A percentile compares a stretch with the other conserved stretches of the same genome.
Conservation (phyloP, 2,113 vertebrate species). For the Cryptomyrus ogoouensis region DNA sequence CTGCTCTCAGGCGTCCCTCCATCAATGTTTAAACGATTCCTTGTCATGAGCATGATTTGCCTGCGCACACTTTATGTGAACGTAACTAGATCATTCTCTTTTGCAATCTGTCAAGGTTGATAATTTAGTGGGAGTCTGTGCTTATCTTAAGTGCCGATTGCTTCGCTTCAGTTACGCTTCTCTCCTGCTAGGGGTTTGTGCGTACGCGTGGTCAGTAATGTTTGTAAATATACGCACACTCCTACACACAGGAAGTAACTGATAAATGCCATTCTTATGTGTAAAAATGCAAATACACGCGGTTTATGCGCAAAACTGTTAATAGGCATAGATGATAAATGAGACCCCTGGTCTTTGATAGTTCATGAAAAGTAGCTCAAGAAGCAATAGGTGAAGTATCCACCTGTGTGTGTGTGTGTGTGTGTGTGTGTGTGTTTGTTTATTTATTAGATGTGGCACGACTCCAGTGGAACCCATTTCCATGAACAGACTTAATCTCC, state of each 20-base stretch:
- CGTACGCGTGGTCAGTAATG: not conserved
- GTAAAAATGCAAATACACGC: not conserved
- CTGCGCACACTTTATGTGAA: not conserved
- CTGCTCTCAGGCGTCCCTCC: no score
- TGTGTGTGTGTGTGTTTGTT: not conserved
- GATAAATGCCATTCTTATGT: not conserved
- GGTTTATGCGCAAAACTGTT: not conserved
- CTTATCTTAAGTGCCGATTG: not conserved
- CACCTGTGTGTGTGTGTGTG: not conserved
- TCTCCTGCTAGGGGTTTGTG: not conserved
- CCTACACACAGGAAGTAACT: not conserved
- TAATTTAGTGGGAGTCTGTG: not conserved
- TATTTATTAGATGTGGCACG: slow-evolving; percentile 69
- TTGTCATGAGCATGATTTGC: not conserved
- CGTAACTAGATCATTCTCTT: not conserved
- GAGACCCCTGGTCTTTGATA: not conserved
- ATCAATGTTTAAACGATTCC: not conserved
- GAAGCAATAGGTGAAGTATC: not conserved
- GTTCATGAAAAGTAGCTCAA: not conserved
- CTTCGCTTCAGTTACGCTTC: not conserved
- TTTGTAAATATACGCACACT: not conserved
- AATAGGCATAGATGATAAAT: not conserved
- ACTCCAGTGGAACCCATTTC: slow-evolving; percentile 73
- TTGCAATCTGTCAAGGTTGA: not conserved
- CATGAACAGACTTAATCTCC: slow-evolving; percentile 80